These are phyloP conservation scores for Eristalis intricaria DNA, from an alignment of 2,888 invertebrate species.

Conservation along the genomic window DNA sequence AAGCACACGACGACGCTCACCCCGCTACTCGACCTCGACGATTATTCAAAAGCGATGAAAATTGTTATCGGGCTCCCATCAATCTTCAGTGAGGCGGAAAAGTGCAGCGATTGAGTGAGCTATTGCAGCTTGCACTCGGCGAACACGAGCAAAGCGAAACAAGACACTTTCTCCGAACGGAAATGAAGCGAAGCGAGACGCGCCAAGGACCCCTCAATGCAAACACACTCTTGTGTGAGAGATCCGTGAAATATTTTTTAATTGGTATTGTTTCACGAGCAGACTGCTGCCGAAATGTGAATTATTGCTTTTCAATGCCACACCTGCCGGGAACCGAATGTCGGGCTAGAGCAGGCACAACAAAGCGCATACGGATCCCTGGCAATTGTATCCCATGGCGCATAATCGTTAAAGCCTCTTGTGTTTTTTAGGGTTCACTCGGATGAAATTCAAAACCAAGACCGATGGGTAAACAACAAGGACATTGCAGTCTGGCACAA, in stretches of 20 bases:
- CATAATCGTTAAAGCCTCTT: constrained; percentile 58
- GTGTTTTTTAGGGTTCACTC: constrained; percentile 29
- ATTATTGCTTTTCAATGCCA: constrained; percentile 57
- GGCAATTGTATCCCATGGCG: constrained; percentile 36
- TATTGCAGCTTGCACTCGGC: constrained; percentile 39
- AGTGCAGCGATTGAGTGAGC: constrained; percentile 21
- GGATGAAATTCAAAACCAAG: constrained; percentile 49
- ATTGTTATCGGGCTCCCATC: constrained; percentile 19
- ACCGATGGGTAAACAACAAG: constrained; percentile 23
- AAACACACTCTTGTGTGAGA: background rate
- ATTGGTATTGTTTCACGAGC: constrained; percentile 51
- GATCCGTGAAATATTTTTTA: constrained; percentile 32
- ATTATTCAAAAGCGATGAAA: constrained; percentile 15
- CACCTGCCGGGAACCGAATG: constrained; percentile 48
- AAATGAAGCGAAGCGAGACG: constrained; percentile 30
- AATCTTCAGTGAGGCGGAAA: constrained; percentile 29
- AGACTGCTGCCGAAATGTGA: constrained; percentile 8
- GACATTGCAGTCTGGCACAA: constrained; percentile 11
- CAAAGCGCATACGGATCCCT: constrained; percentile 25
- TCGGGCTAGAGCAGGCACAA: background rate
- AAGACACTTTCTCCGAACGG: constrained; percentile 10
- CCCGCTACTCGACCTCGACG: background rate
- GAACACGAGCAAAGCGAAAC: background rate
- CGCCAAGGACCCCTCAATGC: background rate
- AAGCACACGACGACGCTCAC: background rate